Conservation (phyloP, 2,113 vertebrate genomes). For the Macheiramphus alcinus region DNA sequence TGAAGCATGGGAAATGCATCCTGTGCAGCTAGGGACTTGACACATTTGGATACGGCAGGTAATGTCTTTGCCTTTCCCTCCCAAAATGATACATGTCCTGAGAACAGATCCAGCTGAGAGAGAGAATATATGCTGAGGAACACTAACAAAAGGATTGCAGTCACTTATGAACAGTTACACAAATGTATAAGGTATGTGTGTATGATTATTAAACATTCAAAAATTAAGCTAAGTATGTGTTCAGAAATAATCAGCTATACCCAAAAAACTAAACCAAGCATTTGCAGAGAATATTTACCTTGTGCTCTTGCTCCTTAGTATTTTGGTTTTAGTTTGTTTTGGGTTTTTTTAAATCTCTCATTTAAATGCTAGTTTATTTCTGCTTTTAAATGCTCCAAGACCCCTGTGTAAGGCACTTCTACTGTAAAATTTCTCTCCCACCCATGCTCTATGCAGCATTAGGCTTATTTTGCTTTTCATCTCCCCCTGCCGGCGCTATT, state of each 20-base stretch:
- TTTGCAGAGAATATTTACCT: background rate
- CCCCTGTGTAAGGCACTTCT: background rate
- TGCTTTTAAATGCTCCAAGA: background rate
- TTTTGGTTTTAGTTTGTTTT: background rate
- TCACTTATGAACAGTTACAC: background rate
- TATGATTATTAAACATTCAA: background rate
- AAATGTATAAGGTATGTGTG: background rate
- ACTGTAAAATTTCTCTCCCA: background rate
- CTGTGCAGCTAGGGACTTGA: background rate
- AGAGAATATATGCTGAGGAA: background rate
- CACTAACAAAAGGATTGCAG: background rate
- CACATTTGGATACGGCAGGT: background rate
- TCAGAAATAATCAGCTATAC: background rate
- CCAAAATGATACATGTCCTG: background rate
- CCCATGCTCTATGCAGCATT: background rate
- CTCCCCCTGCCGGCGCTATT: slow-evolving; percentile 45
- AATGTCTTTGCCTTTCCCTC: background rate
- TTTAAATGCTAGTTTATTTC: background rate
- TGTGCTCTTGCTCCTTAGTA: background rate
- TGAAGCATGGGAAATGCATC: background rate
- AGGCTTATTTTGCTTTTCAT: background rate
- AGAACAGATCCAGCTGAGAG: background rate
- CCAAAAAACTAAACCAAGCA: background rate
- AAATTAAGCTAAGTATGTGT: background rate
- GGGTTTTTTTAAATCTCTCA: background rate